These are phyloP conservation scores for Cremastinae sp. DNA, from an alignment of 2,888 invertebrate species.

Conservation along the genomic window DNA sequence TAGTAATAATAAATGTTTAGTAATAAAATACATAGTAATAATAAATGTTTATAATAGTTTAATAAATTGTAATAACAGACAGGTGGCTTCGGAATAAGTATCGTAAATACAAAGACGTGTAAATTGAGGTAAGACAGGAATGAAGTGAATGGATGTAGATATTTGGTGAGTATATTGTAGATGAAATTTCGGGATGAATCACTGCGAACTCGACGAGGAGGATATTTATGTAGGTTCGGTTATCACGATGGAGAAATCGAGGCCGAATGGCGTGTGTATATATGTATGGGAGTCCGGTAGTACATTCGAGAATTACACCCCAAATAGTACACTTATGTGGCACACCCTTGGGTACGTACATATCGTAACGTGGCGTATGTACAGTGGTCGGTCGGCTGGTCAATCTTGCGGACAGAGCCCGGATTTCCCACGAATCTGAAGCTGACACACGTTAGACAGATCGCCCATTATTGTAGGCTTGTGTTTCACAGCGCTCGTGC, in stretches of 20 bases:
- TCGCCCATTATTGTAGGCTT: conserved; percentile 77
- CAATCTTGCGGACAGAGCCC: conserved; percentile 61
- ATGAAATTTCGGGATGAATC: conserved; percentile 29
- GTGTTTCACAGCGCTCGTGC: conserved; percentile 69
- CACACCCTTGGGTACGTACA: neutral
- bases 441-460: conserved; percentile 79
- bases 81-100: too few species aligned
- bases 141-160: too few species aligned
- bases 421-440: conserved; percentile 73
- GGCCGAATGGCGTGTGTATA: conserved; percentile 1
- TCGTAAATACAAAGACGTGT: too few species aligned
- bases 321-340: neutral
- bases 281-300: conserved; percentile 4
- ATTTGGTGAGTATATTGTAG: neutral
- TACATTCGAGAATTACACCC: conserved; percentile 5
- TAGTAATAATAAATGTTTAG: too few species aligned
- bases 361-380: neutral
- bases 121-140: too few species aligned
- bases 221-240: conserved; percentile 47
- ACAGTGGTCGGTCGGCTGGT: conserved; percentile 47
- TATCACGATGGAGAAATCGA: conserved; percentile 32
- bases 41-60: too few species aligned
- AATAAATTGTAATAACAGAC: too few species aligned
- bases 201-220: conserved; percentile 18
- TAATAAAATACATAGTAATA: too few species aligned